Evolutionary conservation across 2,888 invertebrate species (phyloP), one percentile per base, ranked within the genome.

Genomic region (Caenorhabditis sulstoni): DNA sequence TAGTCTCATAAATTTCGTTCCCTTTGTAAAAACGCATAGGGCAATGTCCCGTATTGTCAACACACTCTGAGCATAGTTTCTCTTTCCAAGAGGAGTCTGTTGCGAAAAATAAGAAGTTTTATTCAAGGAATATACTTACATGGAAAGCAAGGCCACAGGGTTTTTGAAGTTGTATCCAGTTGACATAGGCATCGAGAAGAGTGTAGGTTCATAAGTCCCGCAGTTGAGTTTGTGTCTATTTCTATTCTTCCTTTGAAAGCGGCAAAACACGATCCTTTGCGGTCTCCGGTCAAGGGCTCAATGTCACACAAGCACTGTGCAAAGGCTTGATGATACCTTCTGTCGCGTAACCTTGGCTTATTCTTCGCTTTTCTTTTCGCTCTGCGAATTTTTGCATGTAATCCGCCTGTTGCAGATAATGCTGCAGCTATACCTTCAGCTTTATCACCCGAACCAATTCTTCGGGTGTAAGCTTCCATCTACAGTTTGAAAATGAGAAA

Each of bases 101-200:
- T 87, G 73, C 37, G 20, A 16, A n/a, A 57, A 53, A 62, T 44
- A 37, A n/a, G 9, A 18, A 52, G n/a, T n/a, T n/a, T n/a, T n/a
- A n/a, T n/a, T n/a, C n/a, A n/a, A n/a, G n/a, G n/a, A n/a, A n/a
- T n/a, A n/a, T n/a, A n/a, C n/a, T n/a, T n/a, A 89, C 89, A 89
- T 37, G 89, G 89, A 82, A 89, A 89, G 65, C 89, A 89, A 0
- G 89, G 89, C 89, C 89, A 89, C 2, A 89, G 50, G 12, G 87
- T 85, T 23, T 87, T 87, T 1, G 87, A 85, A n/a, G 84, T 79
- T 58, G 79, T 85, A 65, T 89, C 89, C 16, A 89, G 59, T 53
- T 89, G 90, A 61, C 89, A 89, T 11, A 89, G 70, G 64, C 89
- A 89, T 49, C 81, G 76, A 0, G 79, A 74, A 8, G 68, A 52